Evolutionary conservation across 1,140 invertebrate genomes (phyloP), one percentile per base, ranked within the genome.

Genomic region (Diploscapter pachys): DNA sequence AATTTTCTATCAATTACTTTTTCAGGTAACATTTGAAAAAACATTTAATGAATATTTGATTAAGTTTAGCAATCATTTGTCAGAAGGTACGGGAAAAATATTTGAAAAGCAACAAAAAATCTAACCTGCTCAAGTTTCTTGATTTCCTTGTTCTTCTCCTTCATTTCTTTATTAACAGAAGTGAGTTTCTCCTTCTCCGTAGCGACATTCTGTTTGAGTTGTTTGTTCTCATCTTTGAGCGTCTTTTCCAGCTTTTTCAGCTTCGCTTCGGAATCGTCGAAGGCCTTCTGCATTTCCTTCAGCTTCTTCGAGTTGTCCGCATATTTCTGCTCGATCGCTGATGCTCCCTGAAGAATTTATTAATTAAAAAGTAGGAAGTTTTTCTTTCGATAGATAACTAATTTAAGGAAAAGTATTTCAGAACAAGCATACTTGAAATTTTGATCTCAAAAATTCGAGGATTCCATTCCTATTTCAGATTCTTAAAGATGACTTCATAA

Each of bases 81-180:
- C 6, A 68, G 52, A 55, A 13, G 2, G 50, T 55, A 68, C n/a
- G 5, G 6, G 11, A n/a, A 54, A n/a, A 68, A 6, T 48, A 11
- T 5, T 5, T 68, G 31, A 31, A 31, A 31, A 31, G 31, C 0
- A 31, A 31, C 31, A 31, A 31, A 31, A 31, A 31, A 31, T 31
- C 31, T 31, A 31, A 31, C 31, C 31, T 31, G 31, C 6, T 68
- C 66, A 6, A 68, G 6, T 9, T 55, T 8, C 51, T 68, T 68
- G 5, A 68, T 55, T 48, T 68, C 66, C 66, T 68, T 68, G 66
- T 68, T 68, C 66, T 52, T 68, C 52, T 68, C 66, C 51, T 68
- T 68, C 9, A 68, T n/a, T 6, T 68, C 66, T 48, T 54, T 68
- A 55, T 11, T 31, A 6, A 68, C 6, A 48, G 6, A 9, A 48